Percentiles rank a stretch among this genome's conserved stretches.
These are phyloP conservation scores for Nycticryphes semicollaris DNA, from an alignment of 2,113 vertebrate species.

Conservation along the genomic window DNA sequence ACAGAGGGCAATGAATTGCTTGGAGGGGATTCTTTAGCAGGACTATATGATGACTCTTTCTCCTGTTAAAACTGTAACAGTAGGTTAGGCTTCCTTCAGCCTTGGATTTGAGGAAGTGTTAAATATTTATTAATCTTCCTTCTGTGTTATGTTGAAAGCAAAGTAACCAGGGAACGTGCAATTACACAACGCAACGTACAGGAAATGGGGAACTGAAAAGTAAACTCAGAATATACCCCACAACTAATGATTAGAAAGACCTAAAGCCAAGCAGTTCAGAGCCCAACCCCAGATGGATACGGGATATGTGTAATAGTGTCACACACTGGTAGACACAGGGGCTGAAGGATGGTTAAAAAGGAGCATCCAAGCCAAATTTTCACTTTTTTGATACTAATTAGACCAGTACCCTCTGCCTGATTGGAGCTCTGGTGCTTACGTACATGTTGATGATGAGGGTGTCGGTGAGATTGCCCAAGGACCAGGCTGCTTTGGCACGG, in stretches of 20 bases:
- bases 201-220: neutral
- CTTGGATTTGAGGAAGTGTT: neutral
- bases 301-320: neutral
- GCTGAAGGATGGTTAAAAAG: neutral
- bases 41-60: conserved; percentile 30
- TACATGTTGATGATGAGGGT: conserved; percentile 94
- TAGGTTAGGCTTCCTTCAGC: neutral
- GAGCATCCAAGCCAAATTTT: neutral
- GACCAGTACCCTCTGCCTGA: neutral
- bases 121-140: conserved; percentile 50
- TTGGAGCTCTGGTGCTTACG: conserved; percentile 1
- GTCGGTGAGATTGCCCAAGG: conserved; percentile 94
- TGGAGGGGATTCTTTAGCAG: neutral
- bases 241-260: neutral
- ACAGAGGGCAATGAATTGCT: conserved; percentile 52
- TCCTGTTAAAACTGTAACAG: conserved; percentile 53
- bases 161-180: neutral
- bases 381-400: neutral
- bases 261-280: neutral
- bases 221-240: neutral
- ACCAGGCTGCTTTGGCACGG: conserved; percentile 95
- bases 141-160: neutral
- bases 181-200: neutral
- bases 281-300: neutral
- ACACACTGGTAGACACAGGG: neutral